Evolutionary conservation across 2,888 invertebrate genomes (phyloP).

Genomic region (Physocephala rufipes): DNA sequence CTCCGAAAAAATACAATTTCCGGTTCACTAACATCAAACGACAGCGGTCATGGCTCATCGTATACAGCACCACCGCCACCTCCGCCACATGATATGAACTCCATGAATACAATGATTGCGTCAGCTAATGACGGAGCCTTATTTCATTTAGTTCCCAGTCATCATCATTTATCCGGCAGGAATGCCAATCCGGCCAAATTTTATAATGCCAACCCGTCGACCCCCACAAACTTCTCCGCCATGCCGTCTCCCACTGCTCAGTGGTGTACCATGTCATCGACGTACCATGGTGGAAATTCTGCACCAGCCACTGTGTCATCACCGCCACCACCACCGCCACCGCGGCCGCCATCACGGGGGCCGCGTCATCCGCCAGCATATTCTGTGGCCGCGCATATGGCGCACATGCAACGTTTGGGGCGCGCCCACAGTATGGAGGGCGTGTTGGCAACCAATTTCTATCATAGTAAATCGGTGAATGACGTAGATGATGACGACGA

Average conservation of each 20-base stretch:
- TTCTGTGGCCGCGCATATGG: slow-evolving; percentile 87
- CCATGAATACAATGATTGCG: slow-evolving; percentile 9
- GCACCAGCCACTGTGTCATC: slow-evolving; percentile 2
- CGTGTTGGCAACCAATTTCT: slow-evolving; percentile 69
- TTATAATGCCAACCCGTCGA: not conserved
- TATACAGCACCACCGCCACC: slow-evolving; percentile 68
- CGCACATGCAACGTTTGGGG: slow-evolving; percentile 81
- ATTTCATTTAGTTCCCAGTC: slow-evolving; percentile 28
- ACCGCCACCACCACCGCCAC: slow-evolving; percentile 44
- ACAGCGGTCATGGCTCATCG: slow-evolving; percentile 88
- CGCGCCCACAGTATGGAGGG: slow-evolving; percentile 89
- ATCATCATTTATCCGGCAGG: slow-evolving; percentile 26
- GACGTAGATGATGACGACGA: slow-evolving; percentile 47
- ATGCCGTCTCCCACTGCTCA: slow-evolving; percentile 17
- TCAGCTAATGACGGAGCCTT: slow-evolving; percentile 21
- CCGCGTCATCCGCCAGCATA: slow-evolving; percentile 78
- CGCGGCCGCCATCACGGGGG: slow-evolving; percentile 36
- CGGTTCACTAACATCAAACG: slow-evolving; percentile 90
- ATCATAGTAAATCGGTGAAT: slow-evolving; percentile 20
- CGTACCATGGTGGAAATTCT: slow-evolving; percentile 3
- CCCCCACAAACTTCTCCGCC: slow-evolving; percentile 12
- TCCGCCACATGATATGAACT: slow-evolving; percentile 9
- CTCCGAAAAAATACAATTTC: slow-evolving; percentile 82
- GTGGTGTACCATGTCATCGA: slow-evolving; percentile 17
- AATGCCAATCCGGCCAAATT: slow-evolving; percentile 1